These are phyloP conservation scores for Aeoliscus strigatus DNA, from an alignment of 2,797 vertebrate genomes.

Conservation along the genomic window DNA sequence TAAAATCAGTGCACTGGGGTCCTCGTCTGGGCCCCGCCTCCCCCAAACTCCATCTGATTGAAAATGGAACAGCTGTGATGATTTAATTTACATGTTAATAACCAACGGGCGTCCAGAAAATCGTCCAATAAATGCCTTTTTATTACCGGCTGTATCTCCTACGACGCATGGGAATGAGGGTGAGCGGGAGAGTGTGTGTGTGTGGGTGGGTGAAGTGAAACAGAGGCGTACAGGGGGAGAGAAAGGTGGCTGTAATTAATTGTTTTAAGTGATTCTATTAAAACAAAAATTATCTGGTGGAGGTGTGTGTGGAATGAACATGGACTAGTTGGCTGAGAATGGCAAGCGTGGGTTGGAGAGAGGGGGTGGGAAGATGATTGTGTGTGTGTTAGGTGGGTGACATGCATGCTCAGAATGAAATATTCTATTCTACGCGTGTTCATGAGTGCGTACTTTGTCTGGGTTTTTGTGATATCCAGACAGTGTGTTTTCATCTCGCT, in stretches of 20 bases:
- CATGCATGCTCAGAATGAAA: constrained; percentile 38
- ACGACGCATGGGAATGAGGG: constrained; percentile 77
- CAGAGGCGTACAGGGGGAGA: constrained; percentile 39
- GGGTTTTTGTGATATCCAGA: constrained; percentile 56
- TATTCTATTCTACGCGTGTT: constrained; percentile 56
- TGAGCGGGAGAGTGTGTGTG: constrained; percentile 44
- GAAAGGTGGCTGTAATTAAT: constrained; percentile 95
- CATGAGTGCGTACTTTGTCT: constrained; percentile 45
- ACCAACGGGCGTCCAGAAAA: constrained; percentile 99
- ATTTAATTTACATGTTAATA: constrained; percentile 99
- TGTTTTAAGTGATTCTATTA: constrained; percentile 99
- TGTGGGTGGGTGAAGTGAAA: constrained; percentile 26
- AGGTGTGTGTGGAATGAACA: constrained; percentile 82
- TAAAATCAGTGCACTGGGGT: constrained; percentile 87
- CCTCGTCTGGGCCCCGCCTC: constrained; percentile 81
- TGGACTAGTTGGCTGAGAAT: constrained; percentile 68
- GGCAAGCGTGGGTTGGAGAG: constrained; percentile 37
- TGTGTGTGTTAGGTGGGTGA: constrained; percentile 10
- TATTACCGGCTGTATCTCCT: constrained; percentile 94
- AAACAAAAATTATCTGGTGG: constrained; percentile 95
- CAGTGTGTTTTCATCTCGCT: constrained; percentile 55
- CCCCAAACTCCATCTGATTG: constrained; percentile 93
- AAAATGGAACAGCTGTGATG: constrained; percentile 99
- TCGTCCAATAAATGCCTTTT: constrained; percentile 96
- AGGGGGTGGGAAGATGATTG: constrained; percentile 21